Conservation (phyloP, 2,113 vertebrate genomes). For the Hipposideros armiger region DNA sequence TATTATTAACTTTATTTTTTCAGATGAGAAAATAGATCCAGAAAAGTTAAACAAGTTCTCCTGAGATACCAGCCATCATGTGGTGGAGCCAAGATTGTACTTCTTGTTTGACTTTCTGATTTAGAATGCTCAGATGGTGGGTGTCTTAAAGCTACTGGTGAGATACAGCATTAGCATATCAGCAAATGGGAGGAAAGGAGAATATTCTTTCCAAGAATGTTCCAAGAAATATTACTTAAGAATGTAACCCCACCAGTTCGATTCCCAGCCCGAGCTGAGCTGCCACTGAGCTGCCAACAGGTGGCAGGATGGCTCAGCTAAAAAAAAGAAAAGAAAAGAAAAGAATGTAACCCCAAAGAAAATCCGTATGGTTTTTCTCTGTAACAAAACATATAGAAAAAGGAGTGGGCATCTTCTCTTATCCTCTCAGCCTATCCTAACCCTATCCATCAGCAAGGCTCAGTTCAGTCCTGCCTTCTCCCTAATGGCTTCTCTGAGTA, state of each 20-base stretch:
- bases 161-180: neutral
- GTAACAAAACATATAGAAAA: neutral
- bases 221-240: conserved; percentile 15
- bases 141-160: neutral
- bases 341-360: neutral
- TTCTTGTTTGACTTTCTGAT: conserved; percentile 1
- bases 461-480: neutral
- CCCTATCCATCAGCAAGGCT: neutral
- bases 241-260: neutral
- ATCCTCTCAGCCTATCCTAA: neutral
- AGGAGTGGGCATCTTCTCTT: neutral
- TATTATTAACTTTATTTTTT: conserved; percentile 20
- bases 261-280: too few relatives aligned
- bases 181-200: neutral
- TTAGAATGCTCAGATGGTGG: neutral
- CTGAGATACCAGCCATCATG: neutral
- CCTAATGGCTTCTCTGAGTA: neutral
- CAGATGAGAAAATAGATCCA: conserved; percentile 23
- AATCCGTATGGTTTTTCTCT: neutral
- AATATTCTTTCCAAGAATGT: neutral
- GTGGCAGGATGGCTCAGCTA: too few relatives aligned
- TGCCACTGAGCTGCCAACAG: too few relatives aligned
- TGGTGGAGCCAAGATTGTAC: neutral
- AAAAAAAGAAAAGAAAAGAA: neutral
- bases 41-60: conserved; percentile 60